Evolutionary conservation across 2,113 vertebrate species (phyloP), one percentile per base, ranked within the genome.

Genomic region (Parotia lawesii): DNA sequence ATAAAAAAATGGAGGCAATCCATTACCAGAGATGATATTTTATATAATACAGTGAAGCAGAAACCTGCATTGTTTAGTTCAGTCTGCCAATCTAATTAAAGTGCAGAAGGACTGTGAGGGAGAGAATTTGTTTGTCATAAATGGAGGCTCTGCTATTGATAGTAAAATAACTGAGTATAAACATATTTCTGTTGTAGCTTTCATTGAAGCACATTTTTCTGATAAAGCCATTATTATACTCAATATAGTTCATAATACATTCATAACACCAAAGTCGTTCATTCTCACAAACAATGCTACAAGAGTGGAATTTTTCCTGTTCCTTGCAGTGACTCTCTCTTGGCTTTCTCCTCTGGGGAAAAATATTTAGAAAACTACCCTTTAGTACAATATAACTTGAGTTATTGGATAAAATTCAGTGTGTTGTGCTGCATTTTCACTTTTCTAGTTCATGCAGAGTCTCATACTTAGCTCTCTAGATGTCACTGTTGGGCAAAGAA

Each of bases 261-360:
- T 81, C 62, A 5, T 57, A 58, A 79, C 38, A 70, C 85, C 75
- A 51, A 87, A 93, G 66, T 51, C 69, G 21, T 66, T 94, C 71
- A 37, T 93, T 92, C 75, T 78, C 61, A 84, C 53, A 89, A 89
- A 91, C 58, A 92, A 53, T 61, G 10, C 53, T 61, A 35, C 0
- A 3, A 81, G 56, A 56, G 29, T 48, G 35, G 75, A 94, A 92
- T 84, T 90, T 87, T 70, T 85, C 57, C 89, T 89, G 64, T 28
- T 94, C 54, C 50, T 87, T 71, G 38, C 57, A 81, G 12, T 56
- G 57, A 83, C 65, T 45, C 53, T 89, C 92, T 85, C 82, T 91
- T 95, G 82, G 75, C 31, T 86, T 87, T 82, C 70, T 88, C 70
- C 40, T 75, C 92, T 94, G 75, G 79, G 75, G 69, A 86, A 96